Base-by-base conservation (phyloP, 2,888 invertebrate genomes). In the Drosophila pseudotalamancana region DNA sequence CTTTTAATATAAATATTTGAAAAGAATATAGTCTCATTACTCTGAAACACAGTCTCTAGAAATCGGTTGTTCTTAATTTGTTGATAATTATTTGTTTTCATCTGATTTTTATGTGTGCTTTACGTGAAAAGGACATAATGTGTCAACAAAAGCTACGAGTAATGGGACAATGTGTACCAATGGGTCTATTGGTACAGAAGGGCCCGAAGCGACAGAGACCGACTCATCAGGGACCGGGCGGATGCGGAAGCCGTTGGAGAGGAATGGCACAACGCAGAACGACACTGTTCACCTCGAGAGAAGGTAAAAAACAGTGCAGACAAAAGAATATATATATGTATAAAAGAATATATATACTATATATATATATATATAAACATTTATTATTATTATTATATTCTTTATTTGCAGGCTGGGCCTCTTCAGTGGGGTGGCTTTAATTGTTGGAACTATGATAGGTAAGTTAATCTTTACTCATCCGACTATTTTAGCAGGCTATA, bases 281-380 rank as follows among this genome's bases (percentile, higher is more conserved):
- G 96, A 97, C 97, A 93, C 96, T 97, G 94, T 98, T 97, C 96
- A 97, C 97, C 97, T 97, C 97, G 95, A 97, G 97, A 97, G 97
- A 96, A 96, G 97, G 82, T 84, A 79, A 60, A 31, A 16, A 32
- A 21, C 9, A 12, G 16, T 6, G 1, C 6, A 6, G 11, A 11
- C 11, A 42, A 11, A 11, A 11, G 16, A 12, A 27, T 6, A 2
- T 1, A 3, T 39, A 8, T 12, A 23, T 11, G 9, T 18, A 18
- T 11, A 6, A n/a, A n/a, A n/a, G n/a, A n/a, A 9, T 34, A 11
- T 12, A 6, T 25, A 8, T n/a, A 16, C 12, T 27, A 4, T 14
- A n/a, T 5, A 21, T n/a, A 18, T 23, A 21, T 9, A 4, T 11
- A 5, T 6, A 18, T 11, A 5, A 16, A 6, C 0, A 3, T 12